Percentiles rank a stretch among this genome's conserved stretches.
Conservation (phyloP, 2,797 vertebrate species). For the Anguilla marmorata region DNA sequence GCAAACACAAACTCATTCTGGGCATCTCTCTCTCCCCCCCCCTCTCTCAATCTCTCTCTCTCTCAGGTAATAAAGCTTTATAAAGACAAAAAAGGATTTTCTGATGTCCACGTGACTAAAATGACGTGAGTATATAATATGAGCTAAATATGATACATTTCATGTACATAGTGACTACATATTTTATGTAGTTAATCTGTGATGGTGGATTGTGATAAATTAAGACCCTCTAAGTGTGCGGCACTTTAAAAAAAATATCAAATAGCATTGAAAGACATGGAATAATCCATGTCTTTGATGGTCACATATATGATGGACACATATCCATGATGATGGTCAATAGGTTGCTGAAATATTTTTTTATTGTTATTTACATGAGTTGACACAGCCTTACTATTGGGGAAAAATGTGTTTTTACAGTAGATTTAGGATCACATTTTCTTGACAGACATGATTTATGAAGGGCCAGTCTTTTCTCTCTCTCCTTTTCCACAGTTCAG, state of each 20-base stretch:
- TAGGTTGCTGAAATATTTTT: background rate
- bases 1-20: background rate
- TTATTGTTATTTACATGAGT: background rate
- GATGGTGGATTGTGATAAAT: background rate
- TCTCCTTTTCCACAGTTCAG: background rate
- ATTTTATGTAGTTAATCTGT: background rate
- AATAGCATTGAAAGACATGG: background rate
- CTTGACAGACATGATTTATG: background rate
- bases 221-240: background rate
- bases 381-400: too few relatives aligned
- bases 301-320: too few relatives aligned
- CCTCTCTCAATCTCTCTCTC: background rate
- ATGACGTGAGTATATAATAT: slow-evolving; percentile 26
- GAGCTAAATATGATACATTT: background rate
- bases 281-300: too few relatives aligned
- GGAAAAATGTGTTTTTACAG: background rate
- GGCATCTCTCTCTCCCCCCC: background rate
- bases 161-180: background rate
- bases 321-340: background rate
- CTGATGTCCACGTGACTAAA: slow-evolving; percentile 27
- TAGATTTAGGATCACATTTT: background rate
- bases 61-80: slow-evolving; percentile 2
- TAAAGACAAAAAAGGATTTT: slow-evolving; percentile 24
- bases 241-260: background rate
- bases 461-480: too few relatives aligned